A percentile compares a stretch with the other conserved stretches of the same genome.
Conservation (phyloP, 2,888 invertebrate species). For the Phoenoteleia sp. region DNA sequence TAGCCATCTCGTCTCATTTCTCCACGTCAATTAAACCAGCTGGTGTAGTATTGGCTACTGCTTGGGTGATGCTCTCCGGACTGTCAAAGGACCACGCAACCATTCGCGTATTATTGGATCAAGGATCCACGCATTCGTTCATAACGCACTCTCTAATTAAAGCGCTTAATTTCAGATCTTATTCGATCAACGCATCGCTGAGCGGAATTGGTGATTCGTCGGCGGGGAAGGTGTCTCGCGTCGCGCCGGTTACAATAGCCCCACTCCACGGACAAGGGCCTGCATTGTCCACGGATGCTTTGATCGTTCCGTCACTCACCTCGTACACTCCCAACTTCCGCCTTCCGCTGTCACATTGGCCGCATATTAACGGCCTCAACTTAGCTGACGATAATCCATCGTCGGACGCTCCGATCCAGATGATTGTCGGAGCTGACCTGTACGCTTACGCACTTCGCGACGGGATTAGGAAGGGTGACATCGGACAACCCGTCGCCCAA, state of each 20-base stretch:
- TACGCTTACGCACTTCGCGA: neutral
- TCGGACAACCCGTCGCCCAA: neutral
- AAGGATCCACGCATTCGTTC: too few species aligned
- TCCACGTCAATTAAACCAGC: too few species aligned
- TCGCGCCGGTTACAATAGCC: neutral
- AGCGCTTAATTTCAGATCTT: too few species aligned
- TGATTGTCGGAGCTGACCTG: neutral
- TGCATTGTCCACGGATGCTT: neutral
- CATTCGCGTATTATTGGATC: too few species aligned
- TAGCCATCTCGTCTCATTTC: too few species aligned
- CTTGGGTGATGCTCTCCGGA: too few species aligned
- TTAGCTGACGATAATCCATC: neutral
- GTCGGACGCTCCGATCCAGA: too few species aligned
- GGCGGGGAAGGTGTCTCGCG: neutral
- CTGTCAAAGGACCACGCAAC: too few species aligned
- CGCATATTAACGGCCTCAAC: neutral
- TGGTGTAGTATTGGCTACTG: too few species aligned
- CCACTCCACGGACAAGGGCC: neutral
- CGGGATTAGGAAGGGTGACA: neutral
- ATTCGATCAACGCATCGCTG: too few species aligned
- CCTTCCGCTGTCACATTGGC: neutral
- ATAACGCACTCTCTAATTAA: too few species aligned
- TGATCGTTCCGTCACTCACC: neutral
- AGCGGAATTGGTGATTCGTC: neutral
- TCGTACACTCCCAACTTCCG: neutral